Evolutionary conservation across 2,888 invertebrate species (phyloP).

Genomic region (Perizoma affinitatum): DNA sequence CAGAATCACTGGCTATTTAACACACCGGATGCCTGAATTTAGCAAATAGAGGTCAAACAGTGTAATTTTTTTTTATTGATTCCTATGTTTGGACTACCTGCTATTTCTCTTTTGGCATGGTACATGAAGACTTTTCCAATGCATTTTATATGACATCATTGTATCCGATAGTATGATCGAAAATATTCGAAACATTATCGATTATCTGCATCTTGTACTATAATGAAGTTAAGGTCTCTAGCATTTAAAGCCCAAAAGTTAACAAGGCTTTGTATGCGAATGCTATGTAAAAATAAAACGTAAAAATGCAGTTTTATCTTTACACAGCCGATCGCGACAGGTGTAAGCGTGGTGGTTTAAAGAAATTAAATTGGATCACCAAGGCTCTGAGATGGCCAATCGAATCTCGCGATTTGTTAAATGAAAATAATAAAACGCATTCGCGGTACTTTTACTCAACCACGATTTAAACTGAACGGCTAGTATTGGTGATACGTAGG

Average conservation of each 20-base stretch:
- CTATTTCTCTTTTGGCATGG: background rate
- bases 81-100: constrained; percentile 7
- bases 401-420: constrained; percentile 41
- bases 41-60: constrained; percentile 36
- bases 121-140: constrained; percentile 2
- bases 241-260: constrained; percentile 40
- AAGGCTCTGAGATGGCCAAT: constrained; percentile 44
- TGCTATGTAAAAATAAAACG: constrained; percentile 27
- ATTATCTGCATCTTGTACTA: constrained; percentile 10
- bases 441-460: constrained; percentile 42
- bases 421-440: constrained; percentile 43
- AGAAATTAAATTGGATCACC: constrained; percentile 42
- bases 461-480: constrained; percentile 50
- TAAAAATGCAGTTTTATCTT: constrained; percentile 43
- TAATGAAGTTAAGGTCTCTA: constrained; percentile 36
- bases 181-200: background rate
- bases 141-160: no score
- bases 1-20: constrained; percentile 44
- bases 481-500: constrained; percentile 50
- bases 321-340: constrained; percentile 39
- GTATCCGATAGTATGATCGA: no score
- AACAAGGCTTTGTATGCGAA: constrained; percentile 38
- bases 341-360: constrained; percentile 40
- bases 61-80: constrained; percentile 27
- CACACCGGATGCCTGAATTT: constrained; percentile 36